A percentile compares a stretch with the other conserved stretches of the same genome.
These are phyloP conservation scores for Drosophila saltans DNA, from an alignment of 1,140 invertebrate genomes.

Conservation along the genomic window DNA sequence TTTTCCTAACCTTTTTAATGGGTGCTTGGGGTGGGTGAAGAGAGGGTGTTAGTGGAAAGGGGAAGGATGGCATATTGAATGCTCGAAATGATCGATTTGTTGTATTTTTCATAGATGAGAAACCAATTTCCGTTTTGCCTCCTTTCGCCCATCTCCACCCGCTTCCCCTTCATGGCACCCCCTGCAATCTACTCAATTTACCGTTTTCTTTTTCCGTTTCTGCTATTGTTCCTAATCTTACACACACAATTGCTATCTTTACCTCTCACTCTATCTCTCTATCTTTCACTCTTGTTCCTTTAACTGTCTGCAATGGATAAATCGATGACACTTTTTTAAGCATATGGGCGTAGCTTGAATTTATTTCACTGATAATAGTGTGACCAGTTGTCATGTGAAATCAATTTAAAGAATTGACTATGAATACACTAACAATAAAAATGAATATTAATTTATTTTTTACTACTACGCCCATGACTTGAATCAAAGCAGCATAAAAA, in stretches of 20 bases:
- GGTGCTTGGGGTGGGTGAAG: too few species aligned
- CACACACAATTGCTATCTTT: background rate
- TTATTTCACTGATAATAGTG: background rate
- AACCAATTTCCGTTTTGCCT: background rate
- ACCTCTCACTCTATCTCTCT: background rate
- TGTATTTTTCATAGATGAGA: background rate
- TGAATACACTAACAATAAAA: too few species aligned
- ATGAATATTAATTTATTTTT: too few species aligned
- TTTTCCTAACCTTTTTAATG: background rate
- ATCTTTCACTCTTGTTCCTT: background rate
- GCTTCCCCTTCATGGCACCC: too few species aligned
- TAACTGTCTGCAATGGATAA: conserved; percentile 1
- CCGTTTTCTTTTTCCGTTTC: background rate
- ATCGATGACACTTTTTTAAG: too few species aligned
- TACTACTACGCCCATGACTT: too few species aligned
- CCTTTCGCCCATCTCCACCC: background rate
- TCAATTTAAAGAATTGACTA: too few species aligned
- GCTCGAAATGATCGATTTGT: too few species aligned
- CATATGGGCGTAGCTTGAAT: background rate
- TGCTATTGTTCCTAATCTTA: background rate
- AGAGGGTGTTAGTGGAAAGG: too few species aligned
- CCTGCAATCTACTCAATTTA: background rate
- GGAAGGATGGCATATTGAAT: too few species aligned
- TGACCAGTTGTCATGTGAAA: too few species aligned
- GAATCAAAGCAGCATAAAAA: background rate